These are phyloP conservation scores for Stratiomys singularior DNA, from an alignment of 2,888 invertebrate species.

Conservation along the genomic window DNA sequence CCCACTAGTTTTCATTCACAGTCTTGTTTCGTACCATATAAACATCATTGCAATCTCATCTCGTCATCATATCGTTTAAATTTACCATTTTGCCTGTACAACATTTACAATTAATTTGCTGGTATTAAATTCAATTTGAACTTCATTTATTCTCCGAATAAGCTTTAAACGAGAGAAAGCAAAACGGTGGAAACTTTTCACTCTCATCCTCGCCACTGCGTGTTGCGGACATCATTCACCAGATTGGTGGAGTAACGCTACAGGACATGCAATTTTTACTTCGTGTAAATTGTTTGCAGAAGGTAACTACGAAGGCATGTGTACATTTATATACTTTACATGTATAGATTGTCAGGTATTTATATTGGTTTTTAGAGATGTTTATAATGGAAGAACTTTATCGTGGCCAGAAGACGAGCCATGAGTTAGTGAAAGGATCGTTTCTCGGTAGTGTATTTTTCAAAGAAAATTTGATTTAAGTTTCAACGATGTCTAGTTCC, in stretches of 20 bases:
- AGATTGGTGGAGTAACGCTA: background rate
- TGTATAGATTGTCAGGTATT: too few species aligned
- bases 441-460: too few species aligned
- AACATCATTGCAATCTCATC: background rate
- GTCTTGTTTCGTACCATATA: background rate
- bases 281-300: background rate
- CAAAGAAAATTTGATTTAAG: too few species aligned
- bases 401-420: too few species aligned
- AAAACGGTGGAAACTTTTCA: background rate
- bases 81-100: constrained; percentile 25
- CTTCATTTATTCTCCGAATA: constrained; percentile 42
- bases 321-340: too few species aligned
- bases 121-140: constrained; percentile 41
- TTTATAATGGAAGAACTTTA: too few species aligned
- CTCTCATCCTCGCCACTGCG: background rate
- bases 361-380: too few species aligned
- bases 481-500: too few species aligned
- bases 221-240: background rate
- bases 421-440: too few species aligned
- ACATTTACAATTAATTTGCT: constrained; percentile 42
- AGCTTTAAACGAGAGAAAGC: constrained; percentile 8
- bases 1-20: background rate
- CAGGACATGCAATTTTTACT: background rate
- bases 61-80: constrained; percentile 20
- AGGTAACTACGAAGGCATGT: too few species aligned